Percentiles rank a stretch among this genome's conserved stretches.
phyloP scores from a whole-genome alignment of 2,797 vertebrate genomes.

The Gymnothorax javanicus region DNA sequence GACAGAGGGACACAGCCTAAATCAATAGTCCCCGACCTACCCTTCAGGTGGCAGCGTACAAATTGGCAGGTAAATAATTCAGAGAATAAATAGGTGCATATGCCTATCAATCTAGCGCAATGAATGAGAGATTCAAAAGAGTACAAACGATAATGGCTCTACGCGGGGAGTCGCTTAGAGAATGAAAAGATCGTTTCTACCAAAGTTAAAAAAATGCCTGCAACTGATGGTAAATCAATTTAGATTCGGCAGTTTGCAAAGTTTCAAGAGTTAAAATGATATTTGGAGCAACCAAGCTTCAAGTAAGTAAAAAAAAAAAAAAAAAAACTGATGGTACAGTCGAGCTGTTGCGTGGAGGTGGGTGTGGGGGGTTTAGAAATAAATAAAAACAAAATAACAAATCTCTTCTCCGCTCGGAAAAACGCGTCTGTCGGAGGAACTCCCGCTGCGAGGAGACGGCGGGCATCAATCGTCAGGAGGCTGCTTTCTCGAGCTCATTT shows the following conservation, averaged over 20 bases:
- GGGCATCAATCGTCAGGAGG: neutral
- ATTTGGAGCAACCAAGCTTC: conserved; percentile 1
- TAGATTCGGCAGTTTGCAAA: neutral
- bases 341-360: neutral
- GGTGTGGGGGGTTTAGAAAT: neutral
- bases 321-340: too few relatives aligned
- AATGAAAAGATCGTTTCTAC: too few relatives aligned
- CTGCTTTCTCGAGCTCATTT: neutral
- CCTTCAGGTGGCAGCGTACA: too few relatives aligned
- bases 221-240: neutral
- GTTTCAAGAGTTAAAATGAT: neutral
- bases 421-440: neutral
- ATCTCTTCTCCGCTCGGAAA: neutral
- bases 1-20: too few relatives aligned
- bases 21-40: too few relatives aligned
- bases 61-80: too few relatives aligned
- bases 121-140: too few relatives aligned
- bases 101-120: too few relatives aligned
- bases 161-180: too few relatives aligned
- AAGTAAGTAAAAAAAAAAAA: neutral
- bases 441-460: neutral
- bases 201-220: neutral
- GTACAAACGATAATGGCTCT: too few relatives aligned
- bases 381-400: conserved; percentile 13
- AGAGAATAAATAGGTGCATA: too few relatives aligned